Percentiles rank a stretch among this genome's conserved stretches.
These are phyloP conservation scores for Epizoanthus ramosus DNA, from an alignment of 92 coral and sea anemone genomes.

Conservation along the genomic window DNA sequence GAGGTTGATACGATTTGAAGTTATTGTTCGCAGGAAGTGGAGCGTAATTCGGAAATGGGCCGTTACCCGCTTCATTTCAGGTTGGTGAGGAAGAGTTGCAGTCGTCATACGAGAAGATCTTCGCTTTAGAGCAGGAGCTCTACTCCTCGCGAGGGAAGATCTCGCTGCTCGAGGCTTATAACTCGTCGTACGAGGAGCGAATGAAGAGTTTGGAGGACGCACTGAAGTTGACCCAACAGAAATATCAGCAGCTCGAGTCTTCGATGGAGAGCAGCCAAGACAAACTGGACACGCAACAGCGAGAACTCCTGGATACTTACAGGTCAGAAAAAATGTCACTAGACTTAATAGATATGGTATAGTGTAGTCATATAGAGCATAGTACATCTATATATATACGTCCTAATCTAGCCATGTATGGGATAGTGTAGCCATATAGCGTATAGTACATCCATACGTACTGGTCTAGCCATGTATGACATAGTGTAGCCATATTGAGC, in stretches of 20 bases:
- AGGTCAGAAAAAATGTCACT: neutral
- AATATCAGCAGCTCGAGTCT: constrained; percentile 38
- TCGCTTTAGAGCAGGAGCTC: constrained; percentile 32
- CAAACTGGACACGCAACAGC: constrained; percentile 36
- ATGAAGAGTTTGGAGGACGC: constrained; percentile 32
- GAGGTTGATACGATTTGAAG: too few species aligned
- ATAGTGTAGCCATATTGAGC: too few species aligned
- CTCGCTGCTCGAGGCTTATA: constrained; percentile 46
- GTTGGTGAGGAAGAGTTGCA: constrained; percentile 3
- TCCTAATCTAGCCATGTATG: too few species aligned
- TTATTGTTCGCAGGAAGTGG: too few species aligned
- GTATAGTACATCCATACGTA: too few species aligned
- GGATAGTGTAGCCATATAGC: too few species aligned
- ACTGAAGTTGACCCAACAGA: constrained; percentile 23
- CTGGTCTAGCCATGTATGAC: too few species aligned
- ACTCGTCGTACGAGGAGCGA: constrained; percentile 49
- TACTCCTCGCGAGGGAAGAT: constrained; percentile 12
- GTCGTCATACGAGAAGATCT: neutral
- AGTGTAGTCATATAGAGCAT: too few species aligned
- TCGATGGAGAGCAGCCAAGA: constrained; percentile 39
- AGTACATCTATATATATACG: too few species aligned
- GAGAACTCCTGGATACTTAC: constrained; percentile 43
- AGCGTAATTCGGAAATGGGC: too few species aligned
- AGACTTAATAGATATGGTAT: too few species aligned
- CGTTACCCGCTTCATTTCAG: neutral